Base-by-base conservation (phyloP, 2,888 invertebrate genomes). In the Idaea biselata region DNA sequence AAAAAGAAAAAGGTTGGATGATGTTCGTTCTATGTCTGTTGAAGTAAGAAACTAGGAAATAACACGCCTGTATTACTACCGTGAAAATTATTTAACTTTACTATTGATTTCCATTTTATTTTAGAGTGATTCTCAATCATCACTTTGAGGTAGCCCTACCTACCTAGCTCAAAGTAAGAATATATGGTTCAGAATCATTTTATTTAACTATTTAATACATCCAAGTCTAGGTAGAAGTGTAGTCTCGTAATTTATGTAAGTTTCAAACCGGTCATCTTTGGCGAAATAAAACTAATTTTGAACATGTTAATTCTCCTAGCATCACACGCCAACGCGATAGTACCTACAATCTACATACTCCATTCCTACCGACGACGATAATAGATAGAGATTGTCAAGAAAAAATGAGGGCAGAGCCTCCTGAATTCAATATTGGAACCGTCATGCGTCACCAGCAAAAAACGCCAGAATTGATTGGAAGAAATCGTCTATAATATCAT, bases 11-110 rank as follows among this genome's bases (percentile, higher is more conserved):
- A 44, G 14, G 44, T 0, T 14, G 14, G 44, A 1, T 44, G 44
- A 11, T 44, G 14, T 44, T 0, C 44, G 44, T 7, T 44, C 14
- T 14, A n/a, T n/a, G n/a, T n/a, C n/a, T n/a, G n/a, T n/a, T n/a
- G n/a, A n/a, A n/a, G n/a, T n/a, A 25, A 25, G 25, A 25, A 25
- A 25, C 5, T 5, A 25, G 25, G 25, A 59, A 60, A 58, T 54
- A 54, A 58, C 58, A 56, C 58, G n/a, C n/a, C n/a, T n/a, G n/a
- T n/a, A n/a, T n/a, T n/a, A 62, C 18, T 58, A 18, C 11, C 1
- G 53, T 16, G 6, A 55, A n/a, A 17, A 55, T 16, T 6, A 55
- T 16, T 16, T 55, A 55, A 53, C 53, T 53, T 4, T 53, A 53
- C 53, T 53, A 3, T 53, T 4, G 3, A 53, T 4, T n/a, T 53